phyloP scores from a whole-genome alignment of 2,113 vertebrate species.

The Lepus timidus region DNA sequence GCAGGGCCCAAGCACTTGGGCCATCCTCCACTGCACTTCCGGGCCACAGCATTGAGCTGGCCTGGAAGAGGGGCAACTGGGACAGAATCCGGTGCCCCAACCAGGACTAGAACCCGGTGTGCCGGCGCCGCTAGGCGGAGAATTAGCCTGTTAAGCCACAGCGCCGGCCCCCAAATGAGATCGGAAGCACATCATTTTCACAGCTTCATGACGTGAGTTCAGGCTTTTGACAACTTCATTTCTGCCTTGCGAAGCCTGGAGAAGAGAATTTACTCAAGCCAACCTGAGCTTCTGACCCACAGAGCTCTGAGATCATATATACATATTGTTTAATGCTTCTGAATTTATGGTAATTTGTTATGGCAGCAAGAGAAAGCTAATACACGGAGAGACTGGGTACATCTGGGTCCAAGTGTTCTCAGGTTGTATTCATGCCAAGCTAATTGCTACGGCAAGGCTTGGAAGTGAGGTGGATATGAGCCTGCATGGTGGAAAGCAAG shows the following conservation, averaged over 20 bases:
- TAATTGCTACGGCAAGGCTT: background rate
- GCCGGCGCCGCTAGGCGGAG: too few relatives aligned
- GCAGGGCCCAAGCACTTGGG: too few relatives aligned
- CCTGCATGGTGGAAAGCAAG: background rate
- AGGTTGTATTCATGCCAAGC: background rate
- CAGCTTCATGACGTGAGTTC: background rate
- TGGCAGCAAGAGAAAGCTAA: background rate
- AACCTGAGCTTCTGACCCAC: background rate
- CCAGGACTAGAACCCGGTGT: too few relatives aligned
- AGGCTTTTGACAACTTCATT: background rate
- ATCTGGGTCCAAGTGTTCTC: background rate
- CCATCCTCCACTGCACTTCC: too few relatives aligned
- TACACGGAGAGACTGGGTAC: background rate
- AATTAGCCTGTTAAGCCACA: too few relatives aligned
- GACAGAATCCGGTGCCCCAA: too few relatives aligned
- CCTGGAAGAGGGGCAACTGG: too few relatives aligned
- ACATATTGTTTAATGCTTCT: background rate
- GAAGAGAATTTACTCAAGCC: background rate
- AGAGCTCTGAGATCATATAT: background rate
- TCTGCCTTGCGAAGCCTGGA: background rate
- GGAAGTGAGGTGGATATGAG: background rate
- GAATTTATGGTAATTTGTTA: background rate
- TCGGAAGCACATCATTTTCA: background rate
- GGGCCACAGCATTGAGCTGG: too few relatives aligned
- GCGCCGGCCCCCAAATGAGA: background rate